Conservation (phyloP, 2,888 invertebrate species). For the Coelogynopora nodosa region DNA sequence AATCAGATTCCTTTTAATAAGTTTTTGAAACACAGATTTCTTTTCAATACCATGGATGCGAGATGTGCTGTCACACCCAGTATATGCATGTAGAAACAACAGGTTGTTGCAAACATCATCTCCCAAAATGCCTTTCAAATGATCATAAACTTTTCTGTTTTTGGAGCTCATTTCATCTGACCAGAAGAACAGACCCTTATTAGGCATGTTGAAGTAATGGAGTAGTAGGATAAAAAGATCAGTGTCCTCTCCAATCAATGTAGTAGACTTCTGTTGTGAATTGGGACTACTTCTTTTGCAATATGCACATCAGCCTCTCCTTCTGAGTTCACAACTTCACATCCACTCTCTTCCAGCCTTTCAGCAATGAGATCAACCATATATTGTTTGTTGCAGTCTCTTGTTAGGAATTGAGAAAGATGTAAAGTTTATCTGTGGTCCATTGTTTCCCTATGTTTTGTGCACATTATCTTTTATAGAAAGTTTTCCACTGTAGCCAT, state of each 20-base stretch:
- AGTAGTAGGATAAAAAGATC: constrained; percentile 5
- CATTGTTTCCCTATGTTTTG: not conserved
- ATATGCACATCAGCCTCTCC: constrained; percentile 15
- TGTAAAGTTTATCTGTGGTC: constrained; percentile 37
- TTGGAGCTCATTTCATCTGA: constrained; percentile 7
- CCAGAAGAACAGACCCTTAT: not conserved
- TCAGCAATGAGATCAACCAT: constrained; percentile 45
- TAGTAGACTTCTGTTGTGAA: not conserved
- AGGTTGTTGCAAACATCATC: not conserved
- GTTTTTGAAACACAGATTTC: not conserved
- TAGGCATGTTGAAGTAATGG: not conserved
- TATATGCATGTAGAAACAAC: constrained; percentile 14
- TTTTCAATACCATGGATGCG: constrained; percentile 6
- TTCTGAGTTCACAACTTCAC: constrained; percentile 36
- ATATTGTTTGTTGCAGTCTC: constrained; percentile 44
- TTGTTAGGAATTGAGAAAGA: constrained; percentile 18
- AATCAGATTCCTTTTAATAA: not conserved
- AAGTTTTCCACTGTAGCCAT: not conserved
- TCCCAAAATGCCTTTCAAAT: constrained; percentile 3
- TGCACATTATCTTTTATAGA: constrained; percentile 11
- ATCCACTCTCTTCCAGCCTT: constrained; percentile 37
- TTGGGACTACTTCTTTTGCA: not conserved
- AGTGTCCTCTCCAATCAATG: constrained; percentile 30
- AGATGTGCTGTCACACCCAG: constrained; percentile 15
- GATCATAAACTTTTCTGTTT: not conserved